Percentiles rank a stretch among this genome's conserved stretches.
These are phyloP conservation scores for Pogonus chalceus DNA, from an alignment of 1,140 invertebrate genomes.

Conservation along the genomic window DNA sequence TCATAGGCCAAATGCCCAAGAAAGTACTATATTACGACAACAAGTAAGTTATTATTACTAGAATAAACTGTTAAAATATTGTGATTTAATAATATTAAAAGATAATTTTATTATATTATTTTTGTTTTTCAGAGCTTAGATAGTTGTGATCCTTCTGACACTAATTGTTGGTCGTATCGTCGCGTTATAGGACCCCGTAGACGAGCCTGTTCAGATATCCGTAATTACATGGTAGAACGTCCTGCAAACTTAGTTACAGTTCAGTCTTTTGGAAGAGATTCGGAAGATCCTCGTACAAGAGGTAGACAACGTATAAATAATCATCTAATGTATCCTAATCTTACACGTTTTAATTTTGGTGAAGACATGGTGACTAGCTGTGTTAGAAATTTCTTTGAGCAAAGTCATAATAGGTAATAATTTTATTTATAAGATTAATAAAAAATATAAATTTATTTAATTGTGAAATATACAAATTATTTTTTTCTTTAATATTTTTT, in stretches of 20 bases:
- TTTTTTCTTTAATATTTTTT: no score
- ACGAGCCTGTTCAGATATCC: slow-evolving; percentile 27
- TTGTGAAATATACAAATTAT: no score
- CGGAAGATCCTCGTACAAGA: slow-evolving; percentile 21
- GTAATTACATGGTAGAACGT: slow-evolving; percentile 27
- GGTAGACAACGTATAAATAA: slow-evolving; percentile 38
- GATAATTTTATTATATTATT: neutral
- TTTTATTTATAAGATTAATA: neutral
- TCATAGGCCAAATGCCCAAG: neutral
- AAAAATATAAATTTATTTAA: neutral
- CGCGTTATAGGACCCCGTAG: slow-evolving; percentile 17
- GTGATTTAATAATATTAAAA: no score
- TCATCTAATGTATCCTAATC: slow-evolving; percentile 29
- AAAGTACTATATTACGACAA: neutral
- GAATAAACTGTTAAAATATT: neutral
- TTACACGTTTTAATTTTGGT: no score
- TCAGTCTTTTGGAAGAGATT: no score
- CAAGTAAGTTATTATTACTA: neutral
- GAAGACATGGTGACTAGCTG: no score
- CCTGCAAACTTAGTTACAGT: slow-evolving; percentile 12
- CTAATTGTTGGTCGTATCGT: slow-evolving; percentile 8
- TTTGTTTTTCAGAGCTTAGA: neutral
- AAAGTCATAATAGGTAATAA: neutral
- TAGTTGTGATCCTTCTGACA: slow-evolving; percentile 10
- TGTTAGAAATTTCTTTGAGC: neutral